Conservation (phyloP, 1,140 invertebrate genomes). For the Nilaparvata lugens region DNA sequence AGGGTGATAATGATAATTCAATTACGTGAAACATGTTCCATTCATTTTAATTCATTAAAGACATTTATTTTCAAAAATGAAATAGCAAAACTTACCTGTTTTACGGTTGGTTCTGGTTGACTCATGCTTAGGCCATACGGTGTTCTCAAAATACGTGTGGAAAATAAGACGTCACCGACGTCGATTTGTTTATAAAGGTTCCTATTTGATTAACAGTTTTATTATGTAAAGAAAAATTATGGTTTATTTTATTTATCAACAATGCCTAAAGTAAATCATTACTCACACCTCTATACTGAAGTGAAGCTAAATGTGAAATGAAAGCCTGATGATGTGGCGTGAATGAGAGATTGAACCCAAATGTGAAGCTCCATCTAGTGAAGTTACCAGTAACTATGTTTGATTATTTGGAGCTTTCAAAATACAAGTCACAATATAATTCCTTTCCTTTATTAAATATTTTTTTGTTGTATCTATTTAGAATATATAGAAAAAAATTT, state of each 20-base stretch:
- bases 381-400: not conserved
- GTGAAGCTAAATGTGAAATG: conserved; percentile 1
- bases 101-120: conserved; percentile 2
- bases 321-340: conserved; percentile 9
- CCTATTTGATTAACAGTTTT: not conserved
- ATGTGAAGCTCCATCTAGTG: not conserved
- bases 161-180: conserved; percentile 1
- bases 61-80: not conserved
- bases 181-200: not conserved
- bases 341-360: not conserved
- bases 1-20: no score
- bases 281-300: not conserved
- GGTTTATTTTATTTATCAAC: not conserved
- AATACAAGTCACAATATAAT: no score
- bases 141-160: not conserved
- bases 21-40: no score
- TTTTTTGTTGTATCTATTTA: no score
- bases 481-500: no score
- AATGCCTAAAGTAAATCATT: not conserved
- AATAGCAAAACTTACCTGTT: conserved; percentile 2
- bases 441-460: no score
- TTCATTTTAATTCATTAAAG: conserved; percentile 9
- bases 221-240: not conserved
- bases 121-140: conserved; percentile 9
- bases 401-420: not conserved